phyloP scores from a whole-genome alignment of 2,888 invertebrate species.

The Digitonthophagus gazella region DNA sequence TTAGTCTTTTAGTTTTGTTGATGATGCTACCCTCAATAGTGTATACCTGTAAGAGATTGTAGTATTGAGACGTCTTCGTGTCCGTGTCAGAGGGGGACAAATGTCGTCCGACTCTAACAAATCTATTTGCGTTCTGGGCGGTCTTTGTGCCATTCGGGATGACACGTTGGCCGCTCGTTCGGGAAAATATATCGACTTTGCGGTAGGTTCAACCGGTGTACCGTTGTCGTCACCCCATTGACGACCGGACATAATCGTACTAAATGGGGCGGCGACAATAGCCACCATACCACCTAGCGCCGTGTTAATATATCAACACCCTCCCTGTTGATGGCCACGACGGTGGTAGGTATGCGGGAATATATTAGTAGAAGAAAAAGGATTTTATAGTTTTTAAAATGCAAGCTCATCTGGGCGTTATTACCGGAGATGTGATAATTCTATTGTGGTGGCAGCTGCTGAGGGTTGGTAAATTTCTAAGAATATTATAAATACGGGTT shows the following conservation, averaged over 20 bases:
- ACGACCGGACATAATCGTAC: conserved; percentile 5
- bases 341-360: not conserved
- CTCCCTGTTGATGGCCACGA: not conserved
- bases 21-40: not conserved
- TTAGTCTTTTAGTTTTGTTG: too few species aligned
- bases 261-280: conserved; percentile 13
- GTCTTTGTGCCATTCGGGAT: not conserved
- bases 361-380: too few species aligned
- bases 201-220: conserved; percentile 13
- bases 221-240: conserved; percentile 15
- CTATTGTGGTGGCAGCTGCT: too few species aligned
- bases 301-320: not conserved
- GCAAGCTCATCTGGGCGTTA: not conserved
- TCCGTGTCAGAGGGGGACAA: not conserved
- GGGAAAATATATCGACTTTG: conserved; percentile 12
- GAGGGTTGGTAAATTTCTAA: too few species aligned
- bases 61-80: not conserved
- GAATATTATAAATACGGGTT: too few species aligned
- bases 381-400: not conserved
- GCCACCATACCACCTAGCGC: not conserved
- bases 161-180: not conserved
- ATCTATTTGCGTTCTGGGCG: not conserved
- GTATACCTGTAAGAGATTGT: not conserved
- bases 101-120: not conserved
- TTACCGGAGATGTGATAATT: not conserved